Conservation (phyloP, 2,888 invertebrate genomes). For the Philonicus albiceps region DNA sequence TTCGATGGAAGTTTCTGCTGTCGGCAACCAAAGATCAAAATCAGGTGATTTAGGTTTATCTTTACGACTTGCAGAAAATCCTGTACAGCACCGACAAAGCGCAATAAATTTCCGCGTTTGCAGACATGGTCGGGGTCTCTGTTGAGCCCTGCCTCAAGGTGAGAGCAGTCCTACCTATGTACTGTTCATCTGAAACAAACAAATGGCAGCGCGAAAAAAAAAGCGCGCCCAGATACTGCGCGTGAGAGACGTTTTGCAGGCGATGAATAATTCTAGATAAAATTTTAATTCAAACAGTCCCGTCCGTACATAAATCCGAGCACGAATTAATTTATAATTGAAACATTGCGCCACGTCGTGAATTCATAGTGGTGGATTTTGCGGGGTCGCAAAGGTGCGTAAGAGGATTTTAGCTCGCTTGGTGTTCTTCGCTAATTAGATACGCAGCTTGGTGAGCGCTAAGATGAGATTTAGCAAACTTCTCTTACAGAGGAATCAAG, state of each 20-base stretch:
- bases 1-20: background rate
- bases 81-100: slow-evolving; percentile 24
- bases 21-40: slow-evolving; percentile 3
- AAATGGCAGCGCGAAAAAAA: background rate
- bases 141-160: background rate
- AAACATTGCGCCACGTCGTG: background rate
- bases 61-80: slow-evolving; percentile 28
- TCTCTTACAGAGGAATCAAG: background rate
- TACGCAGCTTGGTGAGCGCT: background rate
- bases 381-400: background rate
- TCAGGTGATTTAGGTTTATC: slow-evolving; percentile 33
- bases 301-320: background rate
- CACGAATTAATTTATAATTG: slow-evolving; percentile 12
- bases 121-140: background rate
- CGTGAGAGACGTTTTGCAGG: background rate
- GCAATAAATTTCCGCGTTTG: background rate
- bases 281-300: background rate
- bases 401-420: background rate
- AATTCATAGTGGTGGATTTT: background rate
- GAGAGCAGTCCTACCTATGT: background rate
- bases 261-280: slow-evolving; percentile 25
- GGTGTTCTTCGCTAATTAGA: background rate
- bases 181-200: background rate
- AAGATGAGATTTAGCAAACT: background rate
- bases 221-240: background rate